These are phyloP conservation scores for Berghia stephanieae DNA, from an alignment of 1,140 invertebrate genomes.

Conservation along the genomic window DNA sequence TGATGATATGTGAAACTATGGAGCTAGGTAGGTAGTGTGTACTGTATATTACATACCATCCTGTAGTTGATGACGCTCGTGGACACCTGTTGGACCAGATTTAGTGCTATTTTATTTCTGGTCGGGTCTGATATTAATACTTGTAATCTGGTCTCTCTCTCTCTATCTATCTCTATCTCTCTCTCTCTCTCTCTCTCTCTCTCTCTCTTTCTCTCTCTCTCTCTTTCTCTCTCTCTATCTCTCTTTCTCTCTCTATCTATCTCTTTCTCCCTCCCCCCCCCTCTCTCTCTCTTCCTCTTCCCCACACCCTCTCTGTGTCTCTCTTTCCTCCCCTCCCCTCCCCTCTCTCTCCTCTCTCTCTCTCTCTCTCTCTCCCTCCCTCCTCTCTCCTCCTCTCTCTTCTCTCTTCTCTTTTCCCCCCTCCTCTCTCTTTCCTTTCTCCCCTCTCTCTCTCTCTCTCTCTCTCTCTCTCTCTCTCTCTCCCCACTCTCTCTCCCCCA, in stretches of 20 bases:
- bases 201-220: not conserved
- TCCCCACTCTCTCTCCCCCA: not conserved
- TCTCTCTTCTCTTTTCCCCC: not conserved
- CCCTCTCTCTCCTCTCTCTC: not conserved
- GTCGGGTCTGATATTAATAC: too few relatives aligned
- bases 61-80: too few relatives aligned
- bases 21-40: too few relatives aligned
- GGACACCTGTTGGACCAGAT: too few relatives aligned
- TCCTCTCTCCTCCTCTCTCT: not conserved
- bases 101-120: too few relatives aligned
- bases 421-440: not conserved
- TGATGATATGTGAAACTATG: not conserved
- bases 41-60: too few relatives aligned
- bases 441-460: constrained; percentile 19
- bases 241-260: not conserved
- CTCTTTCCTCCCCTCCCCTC: not conserved
- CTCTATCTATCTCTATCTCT: constrained; percentile 21
- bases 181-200: not conserved
- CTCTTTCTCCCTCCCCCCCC: constrained; percentile 8
- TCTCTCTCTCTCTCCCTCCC: not conserved
- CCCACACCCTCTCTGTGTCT: not conserved
- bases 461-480: constrained; percentile 6
- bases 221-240: not conserved
- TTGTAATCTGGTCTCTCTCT: too few relatives aligned
- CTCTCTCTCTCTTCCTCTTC: not conserved